Base-by-base conservation (phyloP, 2,888 invertebrate species). In the Zootermopsis nevadensis region DNA sequence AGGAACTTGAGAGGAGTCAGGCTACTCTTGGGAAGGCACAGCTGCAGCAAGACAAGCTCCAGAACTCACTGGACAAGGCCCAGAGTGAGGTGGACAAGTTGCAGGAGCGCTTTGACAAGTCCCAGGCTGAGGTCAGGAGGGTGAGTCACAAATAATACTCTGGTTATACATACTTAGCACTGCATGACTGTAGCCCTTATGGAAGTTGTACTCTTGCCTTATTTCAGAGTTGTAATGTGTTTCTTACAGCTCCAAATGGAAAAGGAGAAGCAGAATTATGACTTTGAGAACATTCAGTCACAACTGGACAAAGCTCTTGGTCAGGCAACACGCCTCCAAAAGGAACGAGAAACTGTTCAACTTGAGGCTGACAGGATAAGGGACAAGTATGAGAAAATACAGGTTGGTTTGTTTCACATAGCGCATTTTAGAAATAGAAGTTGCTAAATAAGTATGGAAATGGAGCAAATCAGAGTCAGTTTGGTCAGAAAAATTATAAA, bases 11-110 rank as follows among this genome's bases (percentile, higher is more conserved):
- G 90, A 92, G 97, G 85, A 95, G 96, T 38, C 96, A 97, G 89
- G 96, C 96, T 42, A 96, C 96, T 79, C 93, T 97, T 83, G 97
- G 97, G 88, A 98, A 97, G 90, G 95, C 97, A 84, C 97, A 98
- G 90, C 91, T 96, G 83, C 97, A 97, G 88, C 96, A 97, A 88
- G 98, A 98, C 90, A 98, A 98, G 90, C 91, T 97, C 82, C 97
- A 98, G 90, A 95, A 96, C 86, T 91, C 95, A 22, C 91, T 97
- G 86, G 98, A 98, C 90, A 95, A 96, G 88, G 95, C 97, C 31
- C 97, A 98, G 89, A 95, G 95, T 82, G 97, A 97, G 89, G 94
- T 96, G 81, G 97, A 98, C 89, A 96, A 97, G 88, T 91, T 97
- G 82, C 97, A 97, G 89, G 97, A 97, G 89, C 95, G 94, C 87